Conservation (phyloP, 2,888 invertebrate genomes). For the Drosophila limbata region DNA sequence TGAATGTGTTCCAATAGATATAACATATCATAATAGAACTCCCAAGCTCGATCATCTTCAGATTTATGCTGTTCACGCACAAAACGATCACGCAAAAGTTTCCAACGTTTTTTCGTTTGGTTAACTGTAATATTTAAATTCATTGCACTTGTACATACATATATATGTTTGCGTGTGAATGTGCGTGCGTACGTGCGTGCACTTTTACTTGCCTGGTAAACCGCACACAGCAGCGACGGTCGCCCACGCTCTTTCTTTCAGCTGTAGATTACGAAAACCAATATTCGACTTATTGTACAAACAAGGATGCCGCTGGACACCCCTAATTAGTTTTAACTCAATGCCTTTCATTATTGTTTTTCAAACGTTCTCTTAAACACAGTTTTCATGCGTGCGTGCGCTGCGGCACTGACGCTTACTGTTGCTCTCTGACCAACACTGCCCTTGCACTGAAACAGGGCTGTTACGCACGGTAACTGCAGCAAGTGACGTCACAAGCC, state of each 20-base stretch:
- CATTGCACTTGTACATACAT: background rate
- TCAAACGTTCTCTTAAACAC: slow-evolving; percentile 1
- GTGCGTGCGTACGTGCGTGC: background rate
- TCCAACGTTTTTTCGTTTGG: slow-evolving; percentile 43
- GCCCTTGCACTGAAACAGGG: background rate
- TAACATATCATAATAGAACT: slow-evolving; percentile 9
- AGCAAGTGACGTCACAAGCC: background rate
- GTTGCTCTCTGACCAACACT: slow-evolving; percentile 38
- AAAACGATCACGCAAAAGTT: slow-evolving; percentile 44
- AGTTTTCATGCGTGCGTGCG: slow-evolving; percentile 31
- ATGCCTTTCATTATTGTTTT: slow-evolving; percentile 18
- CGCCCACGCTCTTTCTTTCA: slow-evolving; percentile 37
- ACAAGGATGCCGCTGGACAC: slow-evolving; percentile 37
- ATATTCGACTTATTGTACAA: slow-evolving; percentile 37
- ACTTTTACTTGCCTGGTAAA: slow-evolving; percentile 32
- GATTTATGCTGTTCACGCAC: slow-evolving; percentile 40
- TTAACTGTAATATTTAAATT: slow-evolving; percentile 24
- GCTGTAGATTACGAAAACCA: slow-evolving; percentile 25
- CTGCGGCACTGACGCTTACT: slow-evolving; percentile 6
- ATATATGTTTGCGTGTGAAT: background rate
- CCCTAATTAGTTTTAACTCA: slow-evolving; percentile 30
- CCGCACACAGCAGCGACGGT: slow-evolving; percentile 36
- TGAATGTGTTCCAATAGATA: slow-evolving; percentile 44
- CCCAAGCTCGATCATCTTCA: slow-evolving; percentile 1
- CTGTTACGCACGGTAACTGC: slow-evolving; percentile 11